phyloP scores from a whole-genome alignment of 1,140 invertebrate genomes.

The Acromyrmex charruanus region DNA sequence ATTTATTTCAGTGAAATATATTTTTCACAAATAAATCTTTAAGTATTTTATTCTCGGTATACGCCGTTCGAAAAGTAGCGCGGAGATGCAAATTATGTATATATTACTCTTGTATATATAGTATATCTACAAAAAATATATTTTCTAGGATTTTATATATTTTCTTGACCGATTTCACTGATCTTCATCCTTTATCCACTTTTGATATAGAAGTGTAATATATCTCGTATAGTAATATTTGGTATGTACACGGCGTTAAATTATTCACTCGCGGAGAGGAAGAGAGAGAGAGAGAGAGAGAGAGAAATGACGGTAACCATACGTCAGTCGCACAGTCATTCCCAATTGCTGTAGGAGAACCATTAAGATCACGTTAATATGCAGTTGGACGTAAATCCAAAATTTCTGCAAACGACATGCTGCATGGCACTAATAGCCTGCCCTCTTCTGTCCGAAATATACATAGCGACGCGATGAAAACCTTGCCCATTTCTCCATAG shows the following conservation, averaged over 20 bases:
- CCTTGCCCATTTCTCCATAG: not conserved
- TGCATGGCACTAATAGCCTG: not conserved
- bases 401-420: constrained; percentile 51
- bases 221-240: not conserved
- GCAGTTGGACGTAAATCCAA: constrained; percentile 50
- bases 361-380: constrained; percentile 59
- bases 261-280: constrained; percentile 14
- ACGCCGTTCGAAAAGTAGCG: not conserved
- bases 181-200: not conserved
- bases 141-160: not conserved
- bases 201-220: not conserved
- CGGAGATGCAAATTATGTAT: not conserved
- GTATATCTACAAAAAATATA: not conserved
- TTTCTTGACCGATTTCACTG: not conserved
- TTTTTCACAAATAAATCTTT: too few relatives aligned
- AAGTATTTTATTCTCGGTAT: too few relatives aligned
- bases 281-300: not conserved
- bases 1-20: too few relatives aligned
- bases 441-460: not conserved
- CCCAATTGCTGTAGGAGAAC: constrained; percentile 44
- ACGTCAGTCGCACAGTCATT: constrained; percentile 42
- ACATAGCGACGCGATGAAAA: not conserved
- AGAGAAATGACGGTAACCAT: not conserved
- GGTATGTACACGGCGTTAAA: not conserved
- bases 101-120: not conserved